phyloP scores from a whole-genome alignment of 64 coral and sea anemone species.

The Acropora tenuis region DNA sequence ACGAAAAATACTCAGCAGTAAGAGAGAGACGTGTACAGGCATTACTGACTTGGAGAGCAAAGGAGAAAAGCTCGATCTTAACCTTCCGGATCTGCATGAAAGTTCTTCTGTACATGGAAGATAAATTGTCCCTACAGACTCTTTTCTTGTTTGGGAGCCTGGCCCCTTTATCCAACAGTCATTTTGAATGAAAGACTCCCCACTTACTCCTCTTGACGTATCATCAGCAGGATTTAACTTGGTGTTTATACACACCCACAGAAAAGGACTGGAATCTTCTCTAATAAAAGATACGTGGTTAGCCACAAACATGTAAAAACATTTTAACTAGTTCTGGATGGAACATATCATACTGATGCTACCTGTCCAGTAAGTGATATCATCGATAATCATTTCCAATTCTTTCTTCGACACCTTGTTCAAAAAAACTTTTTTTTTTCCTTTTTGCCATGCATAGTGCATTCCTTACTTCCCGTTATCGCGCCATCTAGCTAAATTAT shows the following conservation, averaged over 20 bases:
- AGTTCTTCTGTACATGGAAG: no score
- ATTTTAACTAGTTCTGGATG: conserved; percentile 8
- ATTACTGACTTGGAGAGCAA: no score
- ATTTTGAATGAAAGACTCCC: neutral
- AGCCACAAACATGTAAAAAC: conserved; percentile 10
- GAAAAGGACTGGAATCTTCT: neutral
- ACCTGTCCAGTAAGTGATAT: conserved; percentile 37
- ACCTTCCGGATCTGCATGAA: no score
- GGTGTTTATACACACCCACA: no score
- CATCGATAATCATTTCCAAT: neutral
- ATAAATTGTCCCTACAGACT: neutral
- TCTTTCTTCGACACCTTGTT: conserved; percentile 24
- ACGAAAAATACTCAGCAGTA: no score
- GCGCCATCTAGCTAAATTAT: neutral
- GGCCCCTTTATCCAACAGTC: conserved; percentile 9
- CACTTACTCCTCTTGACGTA: neutral
- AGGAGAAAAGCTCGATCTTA: no score
- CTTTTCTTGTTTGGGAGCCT: neutral
- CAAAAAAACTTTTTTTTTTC: conserved; percentile 1
- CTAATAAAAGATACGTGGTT: conserved; percentile 41
- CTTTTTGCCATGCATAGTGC: neutral
- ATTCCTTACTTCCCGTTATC: neutral
- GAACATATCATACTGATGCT: conserved; percentile 41
- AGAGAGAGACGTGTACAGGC: no score
- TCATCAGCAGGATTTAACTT: no score